These are phyloP conservation scores for Pomacea canaliculata DNA, from an alignment of 2,888 invertebrate species.

Conservation along the genomic window DNA sequence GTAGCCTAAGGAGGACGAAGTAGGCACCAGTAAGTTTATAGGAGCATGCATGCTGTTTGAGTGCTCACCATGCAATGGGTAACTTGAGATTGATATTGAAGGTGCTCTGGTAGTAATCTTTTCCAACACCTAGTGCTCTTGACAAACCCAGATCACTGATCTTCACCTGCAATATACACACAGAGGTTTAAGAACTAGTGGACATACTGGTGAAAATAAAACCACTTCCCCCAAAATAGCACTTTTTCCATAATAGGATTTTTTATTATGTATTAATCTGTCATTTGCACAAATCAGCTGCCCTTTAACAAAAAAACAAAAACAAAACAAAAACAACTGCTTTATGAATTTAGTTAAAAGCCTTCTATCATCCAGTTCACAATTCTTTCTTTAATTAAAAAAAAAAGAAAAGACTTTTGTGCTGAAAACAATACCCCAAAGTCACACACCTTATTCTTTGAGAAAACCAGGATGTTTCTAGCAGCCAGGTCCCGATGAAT, in stretches of 20 bases:
- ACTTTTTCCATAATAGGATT: not conserved
- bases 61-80: slow-evolving; percentile 91
- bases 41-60: too few species aligned
- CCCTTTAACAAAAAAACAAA: too few species aligned
- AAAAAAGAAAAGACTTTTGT: too few species aligned
- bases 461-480: slow-evolving; percentile 96
- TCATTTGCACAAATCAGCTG: too few species aligned
- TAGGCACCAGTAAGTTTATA: too few species aligned
- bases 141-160: slow-evolving; percentile 98
- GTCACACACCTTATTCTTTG: slow-evolving; percentile 82
- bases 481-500: slow-evolving; percentile 98
- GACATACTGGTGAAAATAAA: not conserved
- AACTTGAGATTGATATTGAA: slow-evolving; percentile 96
- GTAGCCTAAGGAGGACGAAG: too few species aligned
- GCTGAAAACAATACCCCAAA: too few species aligned
- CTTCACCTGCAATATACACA: slow-evolving; percentile 76
- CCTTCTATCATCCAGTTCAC: too few species aligned
- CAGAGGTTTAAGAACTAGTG: not conserved
- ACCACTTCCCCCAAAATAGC: not conserved
- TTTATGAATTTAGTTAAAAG: too few species aligned
- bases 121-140: slow-evolving; percentile 94
- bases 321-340: too few species aligned
- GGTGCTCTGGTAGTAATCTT: slow-evolving; percentile 99
- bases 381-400: too few species aligned
- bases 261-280: not conserved